Percentiles rank a stretch among this genome's conserved stretches.
phyloP scores from a whole-genome alignment of 2,113 vertebrate genomes.

The Chionis minor region DNA sequence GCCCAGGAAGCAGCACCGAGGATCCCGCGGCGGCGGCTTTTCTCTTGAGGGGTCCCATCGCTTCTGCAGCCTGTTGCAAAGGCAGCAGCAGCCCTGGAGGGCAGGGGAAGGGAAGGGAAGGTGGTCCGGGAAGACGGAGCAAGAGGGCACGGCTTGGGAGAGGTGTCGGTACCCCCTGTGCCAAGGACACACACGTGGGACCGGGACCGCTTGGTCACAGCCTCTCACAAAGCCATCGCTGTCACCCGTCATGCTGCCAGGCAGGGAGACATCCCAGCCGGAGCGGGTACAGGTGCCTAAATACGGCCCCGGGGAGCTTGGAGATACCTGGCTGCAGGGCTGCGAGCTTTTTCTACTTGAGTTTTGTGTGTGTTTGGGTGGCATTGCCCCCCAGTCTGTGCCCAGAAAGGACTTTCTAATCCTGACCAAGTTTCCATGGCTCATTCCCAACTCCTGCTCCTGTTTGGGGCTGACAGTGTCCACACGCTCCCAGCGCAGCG shows the following conservation, averaged over 20 bases:
- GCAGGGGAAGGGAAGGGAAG: background rate
- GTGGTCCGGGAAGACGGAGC: background rate
- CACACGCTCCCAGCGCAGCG: accelerated
- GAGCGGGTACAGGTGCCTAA: background rate
- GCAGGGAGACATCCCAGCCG: background rate
- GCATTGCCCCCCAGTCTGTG: no score
- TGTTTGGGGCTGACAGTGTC: background rate
- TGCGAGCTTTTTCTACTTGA: accelerated
- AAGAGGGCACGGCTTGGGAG: background rate
- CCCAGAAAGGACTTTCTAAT: background rate
- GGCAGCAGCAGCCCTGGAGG: background rate
- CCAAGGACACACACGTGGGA: accelerated
- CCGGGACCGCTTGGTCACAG: background rate
- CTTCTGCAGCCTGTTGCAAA: background rate
- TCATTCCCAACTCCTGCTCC: background rate
- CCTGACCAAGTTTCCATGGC: background rate
- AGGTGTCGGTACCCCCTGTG: background rate
- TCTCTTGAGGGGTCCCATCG: accelerated
- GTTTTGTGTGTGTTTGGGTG: background rate
- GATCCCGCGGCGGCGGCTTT: background rate
- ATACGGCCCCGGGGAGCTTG: no score
- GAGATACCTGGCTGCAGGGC: background rate
- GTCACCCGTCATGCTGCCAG: accelerated
- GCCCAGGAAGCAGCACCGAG: background rate
- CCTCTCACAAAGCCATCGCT: background rate